phyloP scores from a whole-genome alignment of 2,113 vertebrate species.

The Nannospalax galili region DNA sequence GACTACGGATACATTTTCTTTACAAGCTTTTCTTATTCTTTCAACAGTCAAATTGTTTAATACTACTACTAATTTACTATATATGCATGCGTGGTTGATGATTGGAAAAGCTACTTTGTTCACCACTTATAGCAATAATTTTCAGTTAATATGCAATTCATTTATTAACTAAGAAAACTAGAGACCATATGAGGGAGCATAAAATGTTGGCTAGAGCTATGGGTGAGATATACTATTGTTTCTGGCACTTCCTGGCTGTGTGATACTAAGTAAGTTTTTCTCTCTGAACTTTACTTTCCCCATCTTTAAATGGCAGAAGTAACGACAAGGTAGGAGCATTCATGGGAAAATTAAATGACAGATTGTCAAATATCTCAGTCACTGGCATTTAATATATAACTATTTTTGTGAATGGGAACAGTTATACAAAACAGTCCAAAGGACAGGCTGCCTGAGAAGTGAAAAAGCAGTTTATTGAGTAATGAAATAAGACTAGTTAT shows the following conservation, averaged over 20 bases:
- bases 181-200: not conserved
- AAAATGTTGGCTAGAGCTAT: not conserved
- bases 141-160: not conserved
- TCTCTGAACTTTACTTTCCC: not conserved
- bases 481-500: constrained; percentile 24
- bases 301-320: constrained; percentile 30
- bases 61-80: not conserved
- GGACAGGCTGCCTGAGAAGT: not conserved
- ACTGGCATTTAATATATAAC: not conserved
- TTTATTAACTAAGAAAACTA: not conserved
- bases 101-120: not conserved
- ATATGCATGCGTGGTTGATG: not conserved
- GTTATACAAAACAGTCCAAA: not conserved
- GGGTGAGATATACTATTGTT: not conserved
- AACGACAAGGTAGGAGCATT: not conserved
- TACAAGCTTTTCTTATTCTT: not conserved
- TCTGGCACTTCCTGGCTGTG: not conserved
- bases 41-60: not conserved
- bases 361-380: not conserved
- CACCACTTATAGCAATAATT: not conserved
- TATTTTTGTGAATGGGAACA: not conserved
- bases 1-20: not conserved
- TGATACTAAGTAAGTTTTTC: not conserved
- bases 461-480: not conserved
- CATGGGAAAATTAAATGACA: not conserved